Conservation (phyloP, 2,113 vertebrate species). For the Dasyornis broadbenti region DNA sequence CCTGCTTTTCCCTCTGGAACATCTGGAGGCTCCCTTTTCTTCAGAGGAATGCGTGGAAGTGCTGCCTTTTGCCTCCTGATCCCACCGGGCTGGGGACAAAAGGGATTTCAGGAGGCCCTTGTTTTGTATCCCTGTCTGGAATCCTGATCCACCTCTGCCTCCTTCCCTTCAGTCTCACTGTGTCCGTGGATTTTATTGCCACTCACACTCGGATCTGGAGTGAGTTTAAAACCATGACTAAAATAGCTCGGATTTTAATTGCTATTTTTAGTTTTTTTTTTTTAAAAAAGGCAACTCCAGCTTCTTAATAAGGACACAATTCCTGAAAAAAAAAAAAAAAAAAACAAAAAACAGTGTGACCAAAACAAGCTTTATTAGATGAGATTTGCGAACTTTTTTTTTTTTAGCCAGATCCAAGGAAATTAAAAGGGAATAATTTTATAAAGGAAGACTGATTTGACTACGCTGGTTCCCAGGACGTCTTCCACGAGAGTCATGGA, state of each 20-base stretch:
- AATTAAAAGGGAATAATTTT: neutral
- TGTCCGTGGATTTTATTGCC: neutral
- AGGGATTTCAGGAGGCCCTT: neutral
- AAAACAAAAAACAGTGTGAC: neutral
- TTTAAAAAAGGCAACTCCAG: neutral
- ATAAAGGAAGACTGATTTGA: fast-evolving
- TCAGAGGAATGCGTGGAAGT: neutral
- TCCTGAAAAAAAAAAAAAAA: neutral
- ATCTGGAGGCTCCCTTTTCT: neutral
- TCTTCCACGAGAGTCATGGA: neutral
- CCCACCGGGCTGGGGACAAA: fast-evolving
- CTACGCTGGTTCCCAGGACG: fast-evolving
- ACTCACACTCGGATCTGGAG: neutral
- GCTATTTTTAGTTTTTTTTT: fast-evolving
- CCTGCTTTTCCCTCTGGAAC: neutral
- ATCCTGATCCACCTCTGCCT: neutral
- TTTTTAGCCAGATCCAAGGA: neutral
- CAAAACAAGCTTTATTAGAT: neutral
- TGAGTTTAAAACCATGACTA: neutral
- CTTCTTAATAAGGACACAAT: neutral
- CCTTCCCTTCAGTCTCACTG: neutral
- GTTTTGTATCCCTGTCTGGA: neutral
- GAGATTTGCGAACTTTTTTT: neutral
- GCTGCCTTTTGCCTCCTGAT: neutral
- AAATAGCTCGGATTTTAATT: neutral